Base-by-base conservation (phyloP, 1,140 invertebrate species). In the Drosophila willistoni region DNA sequence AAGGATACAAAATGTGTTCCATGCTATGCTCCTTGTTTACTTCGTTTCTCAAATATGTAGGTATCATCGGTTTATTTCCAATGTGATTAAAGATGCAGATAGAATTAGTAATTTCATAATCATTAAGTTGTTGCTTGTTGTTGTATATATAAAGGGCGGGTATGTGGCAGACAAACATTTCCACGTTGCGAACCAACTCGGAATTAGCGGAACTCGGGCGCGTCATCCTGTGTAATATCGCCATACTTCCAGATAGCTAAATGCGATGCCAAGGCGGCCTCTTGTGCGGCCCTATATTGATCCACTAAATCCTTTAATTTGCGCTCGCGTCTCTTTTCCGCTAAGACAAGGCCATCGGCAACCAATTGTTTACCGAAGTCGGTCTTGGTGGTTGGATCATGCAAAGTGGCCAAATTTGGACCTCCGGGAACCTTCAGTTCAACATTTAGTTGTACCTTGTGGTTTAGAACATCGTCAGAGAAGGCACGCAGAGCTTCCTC, bases 161-260 rank as follows among this genome's bases (percentile, higher is more conserved):
- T 91, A 91, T 91, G 90, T 91, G 90, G 90, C 90, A 91, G 90
- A 91, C 90, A 91, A 91, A 90, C 87, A 87, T 83, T 91, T 87
- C 75, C 76, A 79, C 44, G 72, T 74, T 79, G 57, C 42, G 33
- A 44, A 47, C 63, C 77, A 47, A 59, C 44, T 86, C 67, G 56
- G 56, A 59, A 59, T 71, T 91, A 91, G 84, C 90, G 90, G 77
- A 91, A 91, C 55, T 91, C 90, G 44, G 90, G 90, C 84, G 90
- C 79, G 93, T 99, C 98, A 85, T 99, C 98, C 77, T 97, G 98
- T 64, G 96, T 97, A 90, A 99, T 97, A 91, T 99, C 98, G 14
- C 98, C 98, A 92, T 99, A 99, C 81, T 96, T 95, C 98, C 98
- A 99, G 73, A 99, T 96, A 90, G 96, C 97, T 64, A 95, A 93